Conservation (phyloP, 2,113 vertebrate species). For the Eudorcas thomsonii region DNA sequence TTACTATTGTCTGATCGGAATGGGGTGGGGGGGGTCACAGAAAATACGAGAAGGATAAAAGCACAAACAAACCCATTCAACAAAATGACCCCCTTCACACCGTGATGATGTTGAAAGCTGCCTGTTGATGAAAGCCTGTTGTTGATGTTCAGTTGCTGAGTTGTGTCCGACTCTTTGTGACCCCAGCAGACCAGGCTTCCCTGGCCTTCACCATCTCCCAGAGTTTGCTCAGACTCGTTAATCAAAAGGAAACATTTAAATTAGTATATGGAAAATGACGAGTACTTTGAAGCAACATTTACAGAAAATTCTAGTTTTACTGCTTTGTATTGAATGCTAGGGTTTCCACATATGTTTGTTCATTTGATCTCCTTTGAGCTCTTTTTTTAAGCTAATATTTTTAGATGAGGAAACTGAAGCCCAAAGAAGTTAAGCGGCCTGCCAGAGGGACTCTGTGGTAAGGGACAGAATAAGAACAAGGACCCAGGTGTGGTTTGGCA, state of each 20-base stretch:
- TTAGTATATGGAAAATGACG: not conserved
- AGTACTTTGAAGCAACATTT: not conserved
- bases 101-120: not conserved
- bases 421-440: not conserved
- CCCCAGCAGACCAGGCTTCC: not conserved
- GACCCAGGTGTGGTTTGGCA: not conserved
- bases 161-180: not conserved
- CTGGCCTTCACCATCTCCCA: not conserved
- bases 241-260: not conserved
- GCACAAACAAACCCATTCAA: not conserved
- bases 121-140: not conserved
- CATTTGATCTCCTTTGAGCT: not conserved
- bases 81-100: not conserved
- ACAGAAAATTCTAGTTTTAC: not conserved
- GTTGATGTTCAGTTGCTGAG: not conserved
- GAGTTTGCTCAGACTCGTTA: not conserved
- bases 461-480: not conserved
- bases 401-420: not conserved
- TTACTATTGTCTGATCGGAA: not conserved
- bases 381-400: not conserved
- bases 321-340: not conserved
- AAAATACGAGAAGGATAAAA: not conserved
- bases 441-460: not conserved
- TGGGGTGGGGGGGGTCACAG: not conserved
- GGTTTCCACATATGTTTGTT: not conserved